Evolutionary conservation across 2,888 invertebrate species (phyloP), one percentile per base, ranked within the genome.

Genomic region (Andrena marginata): DNA sequence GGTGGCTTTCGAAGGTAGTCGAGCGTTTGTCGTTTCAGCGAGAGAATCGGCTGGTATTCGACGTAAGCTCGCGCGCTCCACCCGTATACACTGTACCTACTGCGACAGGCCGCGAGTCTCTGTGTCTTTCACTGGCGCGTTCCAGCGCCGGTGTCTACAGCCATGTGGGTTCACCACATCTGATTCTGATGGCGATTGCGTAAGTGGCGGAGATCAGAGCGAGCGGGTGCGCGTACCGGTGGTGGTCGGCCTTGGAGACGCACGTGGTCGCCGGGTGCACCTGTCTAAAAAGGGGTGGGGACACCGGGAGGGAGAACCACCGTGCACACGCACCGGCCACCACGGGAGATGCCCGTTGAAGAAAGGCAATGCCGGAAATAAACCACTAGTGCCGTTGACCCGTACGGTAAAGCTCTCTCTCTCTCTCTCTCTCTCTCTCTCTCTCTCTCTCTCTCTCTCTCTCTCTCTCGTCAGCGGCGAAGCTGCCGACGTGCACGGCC

Each of bases 331-430:
- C 51, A 64, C 70, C 63, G 29, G 35, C 63, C 48, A 59, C 33
- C 51, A 59, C 33, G 49, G 29, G 70, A 67, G 83, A 59, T 80
- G 77, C 64, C 77, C 73, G 48, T 49, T 74, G 87, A 81, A 77
- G 80, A 76, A 90, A 90, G 89, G 86, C 91, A 91, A 93, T 91
- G 93, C 92, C 93, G 93, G 93, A 93, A 93, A 93, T 93, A 93
- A 93, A 92, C 92, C 89, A 85, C 84, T 85, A 84, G 87, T 91
- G 93, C 90, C 93, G 93, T 93, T 93, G 93, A 93, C 93, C 93
- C 89, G 85, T 84, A 42, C 64, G 64, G 56, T 56, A 56, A 76
- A 74, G 95, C 94, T 68, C 72, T 26, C 3, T 51, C 20, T n/a
- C 35, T 35, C 35, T 35, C 35, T 10, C 33, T 8, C 33, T 33